Base-by-base conservation (phyloP, 1,140 invertebrate species). In the Uloborus diversus region DNA sequence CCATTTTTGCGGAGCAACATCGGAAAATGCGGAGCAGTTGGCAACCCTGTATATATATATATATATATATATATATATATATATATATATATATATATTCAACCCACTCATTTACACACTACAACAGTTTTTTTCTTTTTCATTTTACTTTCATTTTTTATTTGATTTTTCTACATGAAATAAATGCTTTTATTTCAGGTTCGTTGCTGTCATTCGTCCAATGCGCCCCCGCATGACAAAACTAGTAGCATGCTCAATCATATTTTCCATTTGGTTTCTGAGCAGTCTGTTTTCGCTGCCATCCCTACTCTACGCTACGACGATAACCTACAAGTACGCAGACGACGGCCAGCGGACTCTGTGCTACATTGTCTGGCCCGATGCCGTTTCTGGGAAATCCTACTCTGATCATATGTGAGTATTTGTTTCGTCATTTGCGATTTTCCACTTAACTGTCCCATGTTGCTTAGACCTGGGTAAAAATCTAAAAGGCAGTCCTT, bases 141-240 rank as follows among this genome's bases (percentile, higher is more conserved):
- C 37, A 56, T 33, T 69, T 20, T n/a, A 37, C 5, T 32, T 66
- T 20, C 0, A 32, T 51, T 56, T 82, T 82, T 82, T n/a, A n/a
- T n/a, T n/a, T n/a, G n/a, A n/a, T n/a, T n/a, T n/a, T n/a, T n/a
- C n/a, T n/a, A n/a, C n/a, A n/a, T n/a, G n/a, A n/a, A n/a, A n/a
- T n/a, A n/a, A n/a, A n/a, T n/a, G n/a, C n/a, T 84, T 80, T 84
- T 81, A 53, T 87, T 87, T 56, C 89, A 97, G 96, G 86, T 97
- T 96, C 85, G 91, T 95, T 86, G 96, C 96, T 7, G 97, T 98
- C 70, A 93, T 97, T 37, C 90, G 94, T 83, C 96, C 96, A 2
- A 89, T 97, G 76, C 90, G 93, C 81, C 94, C 94, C 9, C 88
- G 94, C 65, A 94, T 95, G 89, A 93, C 94, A 1, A 91, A 92